Evolutionary conservation across 2,113 vertebrate species (phyloP).

Genomic region (Asarcornis scutulata): DNA sequence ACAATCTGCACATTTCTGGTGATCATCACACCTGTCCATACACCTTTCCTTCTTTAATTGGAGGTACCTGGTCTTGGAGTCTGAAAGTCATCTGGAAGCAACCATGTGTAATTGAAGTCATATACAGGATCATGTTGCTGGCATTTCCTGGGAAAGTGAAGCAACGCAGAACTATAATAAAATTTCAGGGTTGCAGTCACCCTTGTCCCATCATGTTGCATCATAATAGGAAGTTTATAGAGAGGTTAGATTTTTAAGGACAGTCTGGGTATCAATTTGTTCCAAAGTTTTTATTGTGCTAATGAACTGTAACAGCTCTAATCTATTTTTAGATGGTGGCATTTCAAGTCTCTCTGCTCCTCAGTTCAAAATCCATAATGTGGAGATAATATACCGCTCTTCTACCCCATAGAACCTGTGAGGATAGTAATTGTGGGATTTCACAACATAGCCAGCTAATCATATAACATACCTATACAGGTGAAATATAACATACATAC

Average conservation of each 20-base stretch:
- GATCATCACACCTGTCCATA: background rate
- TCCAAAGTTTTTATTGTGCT: constrained; percentile 68
- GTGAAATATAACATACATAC: background rate
- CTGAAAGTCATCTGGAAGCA: constrained; percentile 27
- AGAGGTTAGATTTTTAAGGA: constrained; percentile 58
- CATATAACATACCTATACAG: background rate
- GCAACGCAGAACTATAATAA: constrained; percentile 3
- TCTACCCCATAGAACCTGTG: background rate
- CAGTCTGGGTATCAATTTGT: constrained; percentile 43
- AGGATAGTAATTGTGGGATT: background rate
- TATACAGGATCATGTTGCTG: background rate
- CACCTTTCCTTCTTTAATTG: background rate
- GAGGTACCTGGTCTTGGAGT: background rate
- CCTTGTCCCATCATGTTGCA: background rate
- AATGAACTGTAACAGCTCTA: constrained; percentile 58
- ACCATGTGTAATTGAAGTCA: background rate
- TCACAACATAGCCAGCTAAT: background rate
- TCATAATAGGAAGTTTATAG: constrained; percentile 23
- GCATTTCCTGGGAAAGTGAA: constrained; percentile 31
- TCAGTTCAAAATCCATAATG: constrained; percentile 49
- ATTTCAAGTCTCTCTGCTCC: constrained; percentile 51
- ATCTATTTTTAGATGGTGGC: constrained; percentile 64
- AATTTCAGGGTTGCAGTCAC: constrained; percentile 27
- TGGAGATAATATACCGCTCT: constrained; percentile 30
- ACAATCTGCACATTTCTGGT: background rate